phyloP scores from a whole-genome alignment of 1,140 invertebrate species.

The Adoxophyes honmai region DNA sequence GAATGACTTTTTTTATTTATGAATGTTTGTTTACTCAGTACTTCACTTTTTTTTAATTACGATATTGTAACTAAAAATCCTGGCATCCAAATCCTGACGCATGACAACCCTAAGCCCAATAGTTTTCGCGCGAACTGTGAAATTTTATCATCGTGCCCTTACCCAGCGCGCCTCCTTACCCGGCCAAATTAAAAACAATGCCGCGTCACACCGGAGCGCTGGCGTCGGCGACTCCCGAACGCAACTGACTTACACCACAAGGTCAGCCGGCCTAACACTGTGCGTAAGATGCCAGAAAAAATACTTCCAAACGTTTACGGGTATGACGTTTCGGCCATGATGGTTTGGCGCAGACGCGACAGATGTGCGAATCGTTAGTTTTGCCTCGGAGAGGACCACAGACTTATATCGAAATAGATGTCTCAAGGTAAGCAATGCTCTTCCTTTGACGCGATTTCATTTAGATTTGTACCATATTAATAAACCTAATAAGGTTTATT shows the following conservation, averaged over 20 bases:
- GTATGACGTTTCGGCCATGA: conserved; percentile 7
- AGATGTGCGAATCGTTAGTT: background rate
- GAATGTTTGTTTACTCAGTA: too few relatives aligned
- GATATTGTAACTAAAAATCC: too few relatives aligned
- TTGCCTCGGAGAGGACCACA: too few relatives aligned
- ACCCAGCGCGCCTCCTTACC: conserved; percentile 22
- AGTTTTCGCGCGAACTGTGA: conserved; percentile 33
- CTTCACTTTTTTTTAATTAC: too few relatives aligned
- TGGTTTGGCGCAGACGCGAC: conserved; percentile 1
- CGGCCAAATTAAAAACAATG: conserved; percentile 20
- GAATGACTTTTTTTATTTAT: too few relatives aligned
- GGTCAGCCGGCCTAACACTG: conserved; percentile 4
- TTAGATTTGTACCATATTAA: too few relatives aligned
- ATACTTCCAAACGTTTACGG: conserved; percentile 13
- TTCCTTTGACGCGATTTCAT: too few relatives aligned
- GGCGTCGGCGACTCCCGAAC: conserved; percentile 40
- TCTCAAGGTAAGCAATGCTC: too few relatives aligned
- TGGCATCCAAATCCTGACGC: too few relatives aligned
- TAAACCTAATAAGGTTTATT: too few relatives aligned
- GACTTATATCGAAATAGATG: too few relatives aligned
- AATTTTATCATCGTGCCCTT: conserved; percentile 24
- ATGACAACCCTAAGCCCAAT: background rate
- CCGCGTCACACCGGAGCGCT: background rate
- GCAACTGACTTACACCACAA: conserved; percentile 26
- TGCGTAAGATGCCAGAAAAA: conserved; percentile 15